Base-by-base conservation (phyloP, 2,113 vertebrate species). In the Ammodytes dubius region DNA sequence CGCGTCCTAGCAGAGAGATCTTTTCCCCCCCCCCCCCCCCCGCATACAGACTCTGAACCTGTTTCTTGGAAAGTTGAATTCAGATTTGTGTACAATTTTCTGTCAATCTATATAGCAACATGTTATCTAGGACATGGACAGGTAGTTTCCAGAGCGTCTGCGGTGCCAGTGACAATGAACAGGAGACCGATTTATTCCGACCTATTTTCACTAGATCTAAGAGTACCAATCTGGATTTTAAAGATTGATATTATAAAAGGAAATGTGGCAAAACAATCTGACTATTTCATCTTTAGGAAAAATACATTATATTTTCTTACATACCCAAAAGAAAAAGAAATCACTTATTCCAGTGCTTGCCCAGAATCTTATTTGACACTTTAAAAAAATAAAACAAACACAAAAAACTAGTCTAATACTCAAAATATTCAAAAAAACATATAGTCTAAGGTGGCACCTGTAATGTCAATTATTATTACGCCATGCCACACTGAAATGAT, bases 1-100 rank as follows among this genome's bases (percentile, higher is more conserved):
- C 49, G 77, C 39, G 10, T 74, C 57, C 39, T 56, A 27, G 9
- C 13, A 83, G 43, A 47, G 59, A 70, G 35, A 73, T 43, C 0
- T 0, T 10, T 66, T 45, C 56, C 39, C 4, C 2, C 27, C 27
- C 27, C 27, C 40, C 56, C 39, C 4, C 2, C 27, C 27, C 27
- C 27, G 27, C 27, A 56, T 60, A 53, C 14, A 70, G 12, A 61
- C 69, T 72, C 56, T 43, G 19, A 77, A 79, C 61, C 11, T 52
- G 54, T 65, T 45, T 61, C 37, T 60, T 3, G 19, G 50, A 74
- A 59, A 74, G 54, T 6, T 58, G 5, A 66, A 70, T 8, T 64
- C 42, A 73, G 39, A 86, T 71, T 66, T 69, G 50, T 59, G 50
- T 68, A n/a, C 39, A 71, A 46, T 66, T 59, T 64, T 68, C 17